Evolutionary conservation across 2,888 invertebrate genomes (phyloP), one percentile per base, ranked within the genome.

Genomic region (Drosophila cognata): DNA sequence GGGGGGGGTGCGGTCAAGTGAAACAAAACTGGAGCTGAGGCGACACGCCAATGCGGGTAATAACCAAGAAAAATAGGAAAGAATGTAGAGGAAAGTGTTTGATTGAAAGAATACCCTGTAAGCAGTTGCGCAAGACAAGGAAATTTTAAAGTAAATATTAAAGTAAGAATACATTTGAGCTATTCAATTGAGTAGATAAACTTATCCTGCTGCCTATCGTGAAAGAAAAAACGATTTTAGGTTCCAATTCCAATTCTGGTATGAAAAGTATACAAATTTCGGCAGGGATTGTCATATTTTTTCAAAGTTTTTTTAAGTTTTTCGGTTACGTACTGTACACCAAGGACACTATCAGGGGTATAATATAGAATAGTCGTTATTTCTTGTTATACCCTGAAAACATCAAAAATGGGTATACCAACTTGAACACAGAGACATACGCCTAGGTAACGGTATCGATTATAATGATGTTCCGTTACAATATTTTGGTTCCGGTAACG

Each of bases 11-110:
- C 21, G 21, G 21, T 21, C 21, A 21, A 21, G 69, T 60, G 59
- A 74, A 77, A 52, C 65, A 68, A 71, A 71, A 62, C 61, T 61
- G 57, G 38, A 74, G 71, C 67, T 58, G 71, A 41, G n/a, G 52
- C 46, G 65, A 65, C 38, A 55, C 70, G 68, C 71, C 63, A 68
- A 81, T 62, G 35, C 57, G 57, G 38, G 60, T 65, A 79, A 70
- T 73, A 80, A 65, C 66, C 62, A 81, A 55, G 35, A 66, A 52
- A 55, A 57, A 66, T 53, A 50, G 41, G 55, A 28, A 13, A 11
- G 2, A 16, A 16, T 31, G 6, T 13, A 2, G 28, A 28, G 2
- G 35, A 18, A 38, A 33, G 13, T 36, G 43, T 11, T 21, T 43
- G 51, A 29, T 11, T 59, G 21, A 4, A 3, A 2, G 31, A 36